Percentiles rank a stretch among this genome's conserved stretches.
phyloP scores from a whole-genome alignment of 2,797 vertebrate genomes.

The Chromis chromis region DNA sequence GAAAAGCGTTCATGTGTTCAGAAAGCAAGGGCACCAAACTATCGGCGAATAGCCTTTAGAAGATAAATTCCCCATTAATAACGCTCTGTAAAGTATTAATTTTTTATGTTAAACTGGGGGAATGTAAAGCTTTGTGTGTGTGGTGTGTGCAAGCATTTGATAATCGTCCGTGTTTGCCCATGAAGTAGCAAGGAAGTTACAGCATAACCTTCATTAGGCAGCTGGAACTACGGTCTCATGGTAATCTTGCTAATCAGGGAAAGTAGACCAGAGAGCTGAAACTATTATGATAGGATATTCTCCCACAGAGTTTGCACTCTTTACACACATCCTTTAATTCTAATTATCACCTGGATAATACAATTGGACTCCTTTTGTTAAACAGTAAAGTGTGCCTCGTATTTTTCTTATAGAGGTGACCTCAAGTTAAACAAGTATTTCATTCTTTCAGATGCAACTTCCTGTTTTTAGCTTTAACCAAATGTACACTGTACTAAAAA shows the following conservation, averaged over 20 bases:
- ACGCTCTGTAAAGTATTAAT: conserved; percentile 44
- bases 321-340: neutral
- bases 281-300: conserved; percentile 29
- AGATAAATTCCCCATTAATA: conserved; percentile 62
- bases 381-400: neutral
- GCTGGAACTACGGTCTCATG: conserved; percentile 27
- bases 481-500: neutral
- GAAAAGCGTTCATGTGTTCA: conserved; percentile 20
- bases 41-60: conserved; percentile 30
- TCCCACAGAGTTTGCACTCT: neutral
- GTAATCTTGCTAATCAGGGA: conserved; percentile 42
- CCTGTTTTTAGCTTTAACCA: neutral
- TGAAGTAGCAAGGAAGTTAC: conserved; percentile 47
- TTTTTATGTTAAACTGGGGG: conserved; percentile 53
- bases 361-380: neutral
- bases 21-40: conserved; percentile 27
- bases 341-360: conserved; percentile 14
- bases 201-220: conserved; percentile 41
- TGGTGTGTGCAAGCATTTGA: conserved; percentile 29
- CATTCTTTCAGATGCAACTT: neutral
- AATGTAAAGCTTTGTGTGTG: conserved; percentile 25
- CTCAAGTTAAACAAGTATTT: neutral
- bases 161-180: conserved; percentile 45
- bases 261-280: conserved; percentile 21
- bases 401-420: neutral